Evolutionary conservation across 2,113 vertebrate genomes (phyloP).

Genomic region (Neolamprologus tretocephalus): DNA sequence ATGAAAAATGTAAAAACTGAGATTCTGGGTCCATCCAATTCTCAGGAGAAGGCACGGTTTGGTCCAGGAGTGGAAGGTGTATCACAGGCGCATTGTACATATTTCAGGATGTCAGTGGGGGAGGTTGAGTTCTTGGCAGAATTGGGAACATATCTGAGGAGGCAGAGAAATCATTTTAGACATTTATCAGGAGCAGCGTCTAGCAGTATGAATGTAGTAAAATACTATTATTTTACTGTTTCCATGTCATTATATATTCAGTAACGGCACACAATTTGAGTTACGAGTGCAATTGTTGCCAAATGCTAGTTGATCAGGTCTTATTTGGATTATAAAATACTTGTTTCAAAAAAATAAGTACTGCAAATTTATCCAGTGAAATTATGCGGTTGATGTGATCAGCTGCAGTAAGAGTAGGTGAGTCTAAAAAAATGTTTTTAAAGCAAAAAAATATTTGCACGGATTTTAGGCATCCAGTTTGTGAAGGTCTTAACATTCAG

Average conservation of each 20-base stretch:
- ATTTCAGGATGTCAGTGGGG: background rate
- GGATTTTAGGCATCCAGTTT: background rate
- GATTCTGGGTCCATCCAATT: background rate
- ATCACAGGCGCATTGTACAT: background rate
- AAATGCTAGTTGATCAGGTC: background rate
- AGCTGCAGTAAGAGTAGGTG: background rate
- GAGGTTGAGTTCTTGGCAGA: background rate
- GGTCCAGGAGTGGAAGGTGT: background rate
- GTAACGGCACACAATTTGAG: background rate
- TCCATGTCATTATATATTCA: background rate
- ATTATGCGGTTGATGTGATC: accelerated
- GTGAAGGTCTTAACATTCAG: background rate
- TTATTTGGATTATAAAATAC: background rate
- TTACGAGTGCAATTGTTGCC: background rate
- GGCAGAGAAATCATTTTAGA: background rate
- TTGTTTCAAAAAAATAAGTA: background rate
- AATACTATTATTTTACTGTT: background rate
- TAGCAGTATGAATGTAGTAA: background rate
- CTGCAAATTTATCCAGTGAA: background rate
- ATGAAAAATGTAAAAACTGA: accelerated
- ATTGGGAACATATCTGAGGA: background rate
- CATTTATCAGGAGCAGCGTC: background rate
- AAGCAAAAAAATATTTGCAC: background rate
- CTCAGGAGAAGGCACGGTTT: background rate
- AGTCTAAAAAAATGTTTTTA: background rate